Percentiles rank a stretch among this genome's conserved stretches.
Evolutionary conservation across 1,140 invertebrate species (phyloP).

Genomic region (Lamellibrachia luymesi): DNA sequence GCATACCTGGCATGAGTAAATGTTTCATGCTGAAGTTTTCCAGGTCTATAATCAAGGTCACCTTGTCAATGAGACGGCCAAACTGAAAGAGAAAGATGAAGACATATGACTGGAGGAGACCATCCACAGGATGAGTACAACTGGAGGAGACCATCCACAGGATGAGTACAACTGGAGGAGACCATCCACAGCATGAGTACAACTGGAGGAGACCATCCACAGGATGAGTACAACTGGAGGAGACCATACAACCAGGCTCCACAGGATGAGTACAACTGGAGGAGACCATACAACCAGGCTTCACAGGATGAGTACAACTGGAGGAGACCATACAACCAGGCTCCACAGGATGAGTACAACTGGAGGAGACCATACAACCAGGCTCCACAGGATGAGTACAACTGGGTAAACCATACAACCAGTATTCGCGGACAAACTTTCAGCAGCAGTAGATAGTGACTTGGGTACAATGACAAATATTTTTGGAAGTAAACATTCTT

Average conservation of each 20-base stretch:
- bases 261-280: not conserved
- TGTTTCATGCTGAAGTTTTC: constrained; percentile 11
- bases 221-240: not conserved
- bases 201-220: not conserved
- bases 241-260: not conserved
- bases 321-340: not conserved
- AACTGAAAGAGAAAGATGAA: not conserved
- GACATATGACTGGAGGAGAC: not conserved
- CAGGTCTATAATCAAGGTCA: not conserved
- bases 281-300: not conserved
- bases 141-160: not conserved
- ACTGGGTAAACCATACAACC: too few relatives aligned
- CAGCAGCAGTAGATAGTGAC: too few relatives aligned
- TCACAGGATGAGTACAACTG: not conserved
- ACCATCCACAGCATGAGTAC: not conserved
- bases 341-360: not conserved
- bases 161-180: not conserved
- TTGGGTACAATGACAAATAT: too few relatives aligned
- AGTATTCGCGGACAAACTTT: too few relatives aligned
- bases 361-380: not conserved
- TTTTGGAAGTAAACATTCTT: too few relatives aligned
- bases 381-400: too few relatives aligned
- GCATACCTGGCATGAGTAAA: not conserved
- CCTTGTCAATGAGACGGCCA: not conserved
- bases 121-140: not conserved